Conservation (phyloP, 2,113 vertebrate species). For the Pelvicachromis taeniatus region DNA sequence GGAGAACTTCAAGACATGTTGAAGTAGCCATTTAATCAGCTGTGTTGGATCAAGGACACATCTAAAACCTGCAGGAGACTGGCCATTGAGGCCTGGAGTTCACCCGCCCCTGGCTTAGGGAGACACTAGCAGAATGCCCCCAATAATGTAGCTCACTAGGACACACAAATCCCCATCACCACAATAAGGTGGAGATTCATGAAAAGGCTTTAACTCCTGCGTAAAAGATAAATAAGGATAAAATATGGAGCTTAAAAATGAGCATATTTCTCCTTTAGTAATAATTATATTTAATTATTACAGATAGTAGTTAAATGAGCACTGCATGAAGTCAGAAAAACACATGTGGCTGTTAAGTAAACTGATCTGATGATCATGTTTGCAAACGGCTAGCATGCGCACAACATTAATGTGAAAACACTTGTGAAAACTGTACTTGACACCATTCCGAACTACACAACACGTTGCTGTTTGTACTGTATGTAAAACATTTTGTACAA, state of each 20-base stretch:
- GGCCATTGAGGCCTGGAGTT: neutral
- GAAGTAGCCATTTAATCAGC: neutral
- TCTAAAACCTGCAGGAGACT: neutral
- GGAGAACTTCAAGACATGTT: neutral
- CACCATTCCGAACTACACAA: neutral
- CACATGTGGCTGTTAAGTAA: neutral
- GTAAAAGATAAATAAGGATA: neutral
- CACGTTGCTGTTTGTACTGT: neutral
- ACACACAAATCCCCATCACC: neutral
- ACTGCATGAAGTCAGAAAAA: neutral
- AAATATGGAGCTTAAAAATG: neutral
- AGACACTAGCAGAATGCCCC: neutral
- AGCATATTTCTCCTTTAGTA: neutral
- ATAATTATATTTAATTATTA: neutral
- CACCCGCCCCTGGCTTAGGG: neutral
- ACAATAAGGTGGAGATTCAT: neutral
- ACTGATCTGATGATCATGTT: neutral
- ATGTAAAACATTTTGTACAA: neutral
- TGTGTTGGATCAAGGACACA: neutral
- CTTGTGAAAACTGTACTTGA: neutral
- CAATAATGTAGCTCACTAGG: neutral
- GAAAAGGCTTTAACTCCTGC: neutral
- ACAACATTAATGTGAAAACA: neutral
- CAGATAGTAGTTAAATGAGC: neutral
- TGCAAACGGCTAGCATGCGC: neutral